Evolutionary conservation across 2,113 vertebrate genomes (phyloP), one percentile per base, ranked within the genome.

Genomic region (Nanorana parkeri): DNA sequence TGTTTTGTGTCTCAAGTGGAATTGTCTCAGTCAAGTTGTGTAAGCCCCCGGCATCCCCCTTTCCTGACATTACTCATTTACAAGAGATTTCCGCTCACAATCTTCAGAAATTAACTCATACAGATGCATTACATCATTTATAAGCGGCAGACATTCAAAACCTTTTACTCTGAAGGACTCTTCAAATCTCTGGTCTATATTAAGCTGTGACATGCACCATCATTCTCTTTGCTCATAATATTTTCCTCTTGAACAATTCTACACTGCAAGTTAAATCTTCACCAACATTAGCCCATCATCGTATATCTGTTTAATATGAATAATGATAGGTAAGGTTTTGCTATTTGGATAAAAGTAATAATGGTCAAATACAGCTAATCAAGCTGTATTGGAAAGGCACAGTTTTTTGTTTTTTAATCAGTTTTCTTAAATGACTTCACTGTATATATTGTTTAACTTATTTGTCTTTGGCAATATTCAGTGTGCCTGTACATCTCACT

Each of bases 121-220:
- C 51, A 75, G 81, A 77, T 47, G 67, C 51, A 66, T 81, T 65
- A 80, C 81, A 71, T 72, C 75, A 76, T 78, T 66, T 73, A 56
- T 17, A 19, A 55, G 71, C 79, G 55, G 20, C 5, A 23, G 24
- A 32, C 17, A 79, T 75, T 64, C 56, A 23, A 78, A 55, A 20
- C 26, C 16, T 61, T 55, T 56, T 55, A 16, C 61, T 0, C 2
- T 63, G 23, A 83, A 74, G 8, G 52, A 58, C 67, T 24, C 1
- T 32, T 75, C 29, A 79, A 79, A 74, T 65, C 68, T 6, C 68
- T 6, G 51, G 29, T 19, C 32, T 26, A 10, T 4, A 0, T 15
- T 20, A 17, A 41, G 72, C 23, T 41, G 3, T 13, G 65, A 60
- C 82, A 60, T 72, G 4, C 41, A n/a, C n/a, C n/a, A 17, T 26